phyloP scores from a whole-genome alignment of 2,113 vertebrate species.

The Petroica traversi region DNA sequence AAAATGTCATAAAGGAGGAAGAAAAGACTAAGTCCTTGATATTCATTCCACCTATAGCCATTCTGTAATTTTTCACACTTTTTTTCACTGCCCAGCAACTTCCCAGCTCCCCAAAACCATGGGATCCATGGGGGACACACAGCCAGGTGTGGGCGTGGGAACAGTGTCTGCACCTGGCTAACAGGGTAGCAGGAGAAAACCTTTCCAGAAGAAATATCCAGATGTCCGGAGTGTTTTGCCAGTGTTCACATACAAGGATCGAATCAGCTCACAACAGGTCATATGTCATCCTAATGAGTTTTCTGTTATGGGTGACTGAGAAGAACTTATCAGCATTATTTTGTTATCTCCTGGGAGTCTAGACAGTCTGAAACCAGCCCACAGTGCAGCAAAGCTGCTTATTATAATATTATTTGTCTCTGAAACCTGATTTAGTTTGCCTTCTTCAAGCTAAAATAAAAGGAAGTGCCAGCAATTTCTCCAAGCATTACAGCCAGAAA shows the following conservation, averaged over 20 bases:
- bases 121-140: not conserved
- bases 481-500: not conserved
- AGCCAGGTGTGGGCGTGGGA: not conserved
- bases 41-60: not conserved
- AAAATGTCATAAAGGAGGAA: not conserved
- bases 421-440: constrained; percentile 33
- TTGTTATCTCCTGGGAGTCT: constrained; percentile 46
- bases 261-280: not conserved
- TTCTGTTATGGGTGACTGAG: constrained; percentile 23
- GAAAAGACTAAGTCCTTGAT: not conserved
- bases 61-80: not conserved
- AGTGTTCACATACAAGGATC: not conserved
- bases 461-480: constrained; percentile 8
- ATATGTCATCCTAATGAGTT: constrained; percentile 53
- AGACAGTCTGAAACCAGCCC: constrained; percentile 39
- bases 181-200: not conserved
- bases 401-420: constrained; percentile 14
- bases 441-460: constrained; percentile 46
- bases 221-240: not conserved
- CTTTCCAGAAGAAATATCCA: not conserved
- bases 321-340: constrained; percentile 51
- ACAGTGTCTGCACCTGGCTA: not conserved
- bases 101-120: not conserved
- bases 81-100: not conserved
- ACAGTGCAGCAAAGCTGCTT: not conserved